Percentiles rank a stretch among this genome's conserved stretches.
Evolutionary conservation across 2,888 invertebrate species (phyloP).

Genomic region (Drosophila fungiperda): DNA sequence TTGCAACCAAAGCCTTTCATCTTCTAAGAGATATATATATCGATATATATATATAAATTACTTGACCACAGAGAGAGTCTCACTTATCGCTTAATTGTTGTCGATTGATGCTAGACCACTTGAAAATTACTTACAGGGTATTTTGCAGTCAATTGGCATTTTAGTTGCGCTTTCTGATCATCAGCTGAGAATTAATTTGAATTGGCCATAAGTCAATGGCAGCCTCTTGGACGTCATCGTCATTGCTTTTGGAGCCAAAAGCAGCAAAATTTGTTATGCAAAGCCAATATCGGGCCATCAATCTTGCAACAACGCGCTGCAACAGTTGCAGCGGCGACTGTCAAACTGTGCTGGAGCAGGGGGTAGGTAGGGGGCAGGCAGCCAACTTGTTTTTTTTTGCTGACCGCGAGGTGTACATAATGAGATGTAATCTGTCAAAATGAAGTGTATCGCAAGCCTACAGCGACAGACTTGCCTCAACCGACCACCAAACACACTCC

Average conservation of each 20-base stretch:
- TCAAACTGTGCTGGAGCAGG: constrained; percentile 48
- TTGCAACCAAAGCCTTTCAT: not conserved
- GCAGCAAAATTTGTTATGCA: constrained; percentile 58
- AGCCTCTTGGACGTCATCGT: constrained; percentile 45
- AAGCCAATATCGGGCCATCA: constrained; percentile 71
- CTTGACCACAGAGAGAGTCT: not conserved
- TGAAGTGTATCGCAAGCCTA: constrained; percentile 77
- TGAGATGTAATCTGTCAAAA: constrained; percentile 84
- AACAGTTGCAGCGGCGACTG: constrained; percentile 46
- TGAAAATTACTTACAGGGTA: constrained; percentile 7
- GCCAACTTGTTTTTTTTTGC: constrained; percentile 55
- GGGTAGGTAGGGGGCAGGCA: constrained; percentile 28
- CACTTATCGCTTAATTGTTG: not conserved
- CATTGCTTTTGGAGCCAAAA: constrained; percentile 15
- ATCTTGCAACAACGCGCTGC: constrained; percentile 52
- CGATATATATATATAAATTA: not conserved
- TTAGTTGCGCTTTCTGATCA: constrained; percentile 5
- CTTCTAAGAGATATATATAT: not conserved
- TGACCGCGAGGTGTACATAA: constrained; percentile 82
- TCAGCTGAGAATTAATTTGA: constrained; percentile 69
- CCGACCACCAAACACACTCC: not conserved
- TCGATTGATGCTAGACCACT: not conserved
- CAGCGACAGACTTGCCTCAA: constrained; percentile 39
- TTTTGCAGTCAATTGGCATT: constrained; percentile 5
- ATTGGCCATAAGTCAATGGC: constrained; percentile 69